A percentile compares a stretch with the other conserved stretches of the same genome.
Evolutionary conservation across 2,888 invertebrate species (phyloP).

Genomic region (Phalera bucephala): DNA sequence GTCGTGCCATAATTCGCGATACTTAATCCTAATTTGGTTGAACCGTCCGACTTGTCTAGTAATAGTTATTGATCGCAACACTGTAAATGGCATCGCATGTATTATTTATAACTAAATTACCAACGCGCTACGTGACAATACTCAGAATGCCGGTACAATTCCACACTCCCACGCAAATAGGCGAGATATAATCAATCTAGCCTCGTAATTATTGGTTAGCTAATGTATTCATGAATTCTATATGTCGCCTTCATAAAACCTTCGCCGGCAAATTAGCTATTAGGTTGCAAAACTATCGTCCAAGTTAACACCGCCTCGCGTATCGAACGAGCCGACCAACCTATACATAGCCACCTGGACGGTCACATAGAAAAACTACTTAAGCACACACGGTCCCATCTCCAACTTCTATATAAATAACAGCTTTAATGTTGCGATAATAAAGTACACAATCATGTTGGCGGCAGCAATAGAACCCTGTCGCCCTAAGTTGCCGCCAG

Average conservation of each 20-base stretch:
- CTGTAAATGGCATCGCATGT: neutral
- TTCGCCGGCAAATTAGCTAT: slow-evolving; percentile 63
- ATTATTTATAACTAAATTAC: slow-evolving; percentile 8
- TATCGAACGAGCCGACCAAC: slow-evolving; percentile 65
- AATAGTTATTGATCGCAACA: neutral
- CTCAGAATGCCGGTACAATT: neutral
- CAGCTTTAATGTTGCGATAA: slow-evolving; percentile 43
- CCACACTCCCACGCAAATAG: slow-evolving; percentile 21
- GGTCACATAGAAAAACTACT: slow-evolving; percentile 76
- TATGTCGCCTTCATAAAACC: slow-evolving; percentile 51
- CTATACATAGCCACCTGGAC: slow-evolving; percentile 82
- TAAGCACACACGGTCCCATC: slow-evolving; percentile 51
- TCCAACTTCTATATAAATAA: slow-evolving; percentile 31
- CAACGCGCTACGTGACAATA: slow-evolving; percentile 8
- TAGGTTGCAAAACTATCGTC: slow-evolving; percentile 50
- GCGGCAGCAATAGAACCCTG: slow-evolving; percentile 58
- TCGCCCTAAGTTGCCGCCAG: slow-evolving; percentile 70
- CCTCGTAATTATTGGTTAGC: slow-evolving; percentile 29
- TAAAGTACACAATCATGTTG: slow-evolving; percentile 47
- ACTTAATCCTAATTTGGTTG: too few species aligned
- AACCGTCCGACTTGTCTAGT: neutral
- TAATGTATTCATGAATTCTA: slow-evolving; percentile 40
- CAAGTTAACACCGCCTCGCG: slow-evolving; percentile 61
- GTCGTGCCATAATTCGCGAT: too few species aligned
- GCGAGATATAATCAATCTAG: slow-evolving; percentile 17